phyloP scores from a whole-genome alignment of 2,113 vertebrate genomes.

The Hyperoodon ampullatus region DNA sequence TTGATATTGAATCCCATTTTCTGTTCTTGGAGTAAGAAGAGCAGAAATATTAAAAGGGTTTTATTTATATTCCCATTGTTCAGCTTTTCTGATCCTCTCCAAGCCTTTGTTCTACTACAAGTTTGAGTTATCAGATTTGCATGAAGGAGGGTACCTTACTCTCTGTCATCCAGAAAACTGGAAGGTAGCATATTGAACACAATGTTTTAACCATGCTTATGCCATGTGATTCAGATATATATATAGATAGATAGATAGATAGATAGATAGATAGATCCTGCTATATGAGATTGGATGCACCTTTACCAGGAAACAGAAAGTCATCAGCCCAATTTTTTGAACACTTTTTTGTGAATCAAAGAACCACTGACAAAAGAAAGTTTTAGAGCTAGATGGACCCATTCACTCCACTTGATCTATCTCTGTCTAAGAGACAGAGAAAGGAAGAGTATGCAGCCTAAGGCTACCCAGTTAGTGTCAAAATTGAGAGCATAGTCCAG shows the following conservation, averaged over 20 bases:
- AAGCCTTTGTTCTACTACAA: not conserved
- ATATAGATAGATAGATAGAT: not conserved
- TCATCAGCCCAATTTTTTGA: not conserved
- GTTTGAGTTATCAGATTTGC: not conserved
- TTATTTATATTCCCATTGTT: not conserved
- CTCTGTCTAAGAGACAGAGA: not conserved
- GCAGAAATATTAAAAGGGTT: not conserved
- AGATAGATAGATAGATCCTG: not conserved
- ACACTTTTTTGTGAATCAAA: not conserved
- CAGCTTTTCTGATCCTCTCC: not conserved
- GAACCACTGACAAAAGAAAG: not conserved
- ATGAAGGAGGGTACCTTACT: not conserved
- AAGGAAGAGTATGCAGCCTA: not conserved
- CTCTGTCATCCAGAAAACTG: not conserved
- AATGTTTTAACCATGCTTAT: not conserved
- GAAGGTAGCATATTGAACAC: not conserved
- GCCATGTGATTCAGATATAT: not conserved
- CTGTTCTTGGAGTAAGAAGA: not conserved
- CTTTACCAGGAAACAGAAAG: not conserved
- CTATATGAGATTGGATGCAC: not conserved
- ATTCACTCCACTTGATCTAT: not conserved
- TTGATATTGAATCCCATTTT: not conserved
- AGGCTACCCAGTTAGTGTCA: not conserved
- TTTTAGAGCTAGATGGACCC: not conserved
- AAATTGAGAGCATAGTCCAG: not conserved